Conservation (phyloP, 2,888 invertebrate genomes). For the Macaria liturata region DNA sequence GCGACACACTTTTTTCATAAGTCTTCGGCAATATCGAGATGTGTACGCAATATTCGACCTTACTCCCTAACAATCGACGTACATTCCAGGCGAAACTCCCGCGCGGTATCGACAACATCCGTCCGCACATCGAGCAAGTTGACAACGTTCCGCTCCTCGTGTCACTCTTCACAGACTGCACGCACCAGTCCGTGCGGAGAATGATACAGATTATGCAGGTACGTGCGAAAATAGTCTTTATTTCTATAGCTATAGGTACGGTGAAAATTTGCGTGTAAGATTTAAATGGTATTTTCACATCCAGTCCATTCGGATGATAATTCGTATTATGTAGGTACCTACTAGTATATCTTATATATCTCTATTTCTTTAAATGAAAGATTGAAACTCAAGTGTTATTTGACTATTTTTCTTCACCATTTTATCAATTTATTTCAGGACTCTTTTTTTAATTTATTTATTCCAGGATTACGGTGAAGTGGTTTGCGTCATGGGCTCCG, state of each 20-base stretch:
- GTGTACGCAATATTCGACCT: neutral
- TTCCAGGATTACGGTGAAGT: slow-evolving; percentile 95
- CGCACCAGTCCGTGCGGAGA: slow-evolving; percentile 92
- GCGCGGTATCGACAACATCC: slow-evolving; percentile 97
- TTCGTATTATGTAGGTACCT: no score
- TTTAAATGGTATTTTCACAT: no score
- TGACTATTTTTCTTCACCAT: no score
- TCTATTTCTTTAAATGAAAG: no score
- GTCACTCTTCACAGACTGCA: slow-evolving; percentile 98
- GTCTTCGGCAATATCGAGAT: no score
- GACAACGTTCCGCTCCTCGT: slow-evolving; percentile 99
- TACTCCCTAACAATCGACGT: neutral
- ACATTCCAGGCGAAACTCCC: slow-evolving; percentile 93
- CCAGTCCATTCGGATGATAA: no score
- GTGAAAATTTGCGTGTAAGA: no score
- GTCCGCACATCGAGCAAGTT: slow-evolving; percentile 96
- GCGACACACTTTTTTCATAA: no score
- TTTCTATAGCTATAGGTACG: neutral
- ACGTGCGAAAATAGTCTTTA: neutral
- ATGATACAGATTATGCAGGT: slow-evolving; percentile 96
- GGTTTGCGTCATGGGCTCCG: slow-evolving; percentile 96
- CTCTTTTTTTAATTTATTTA: no score
- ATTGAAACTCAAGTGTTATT: no score
- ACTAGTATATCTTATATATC: no score
- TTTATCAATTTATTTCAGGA: no score